Evolutionary conservation across 2,113 vertebrate genomes (phyloP).

Genomic region (Cavia porcellus): DNA sequence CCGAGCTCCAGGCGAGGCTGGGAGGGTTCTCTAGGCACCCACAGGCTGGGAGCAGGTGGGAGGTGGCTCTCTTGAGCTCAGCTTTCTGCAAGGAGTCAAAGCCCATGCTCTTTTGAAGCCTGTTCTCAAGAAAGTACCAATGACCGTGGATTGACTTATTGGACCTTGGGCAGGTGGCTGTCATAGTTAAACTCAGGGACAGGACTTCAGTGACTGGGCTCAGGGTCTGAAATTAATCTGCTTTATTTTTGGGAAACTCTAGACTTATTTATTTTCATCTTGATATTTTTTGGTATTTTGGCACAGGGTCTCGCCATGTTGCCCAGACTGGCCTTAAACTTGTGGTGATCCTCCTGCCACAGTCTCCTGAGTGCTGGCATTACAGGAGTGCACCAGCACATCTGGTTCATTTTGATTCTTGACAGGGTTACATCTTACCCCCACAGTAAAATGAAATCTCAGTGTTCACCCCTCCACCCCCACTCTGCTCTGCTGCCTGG

Average conservation of each 20-base stretch:
- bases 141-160: constrained; percentile 38
- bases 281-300: not conserved
- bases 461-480: too few relatives aligned
- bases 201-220: not conserved
- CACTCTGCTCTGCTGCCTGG: not conserved
- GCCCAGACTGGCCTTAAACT: not conserved
- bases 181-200: constrained; percentile 43
- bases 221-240: not conserved
- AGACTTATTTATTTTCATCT: not conserved
- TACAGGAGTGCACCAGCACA: not conserved
- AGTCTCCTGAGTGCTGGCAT: not conserved
- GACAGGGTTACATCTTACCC: not conserved
- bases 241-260: not conserved
- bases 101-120: not conserved
- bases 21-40: constrained; percentile 60
- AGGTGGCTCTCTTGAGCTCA: constrained; percentile 61
- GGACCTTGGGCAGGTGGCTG: constrained; percentile 51
- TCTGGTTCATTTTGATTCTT: not conserved
- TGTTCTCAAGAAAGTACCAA: constrained; percentile 51
- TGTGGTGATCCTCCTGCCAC: not conserved
- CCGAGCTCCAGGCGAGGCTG: constrained; percentile 35
- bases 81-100: constrained; percentile 51
- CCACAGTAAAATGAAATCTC: not conserved
- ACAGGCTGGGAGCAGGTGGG: constrained; percentile 62
- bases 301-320: not conserved